Percentiles rank a stretch among this genome's conserved stretches.
phyloP scores from a whole-genome alignment of 2,797 vertebrate genomes.

The Brachyrhaphis roseni region DNA sequence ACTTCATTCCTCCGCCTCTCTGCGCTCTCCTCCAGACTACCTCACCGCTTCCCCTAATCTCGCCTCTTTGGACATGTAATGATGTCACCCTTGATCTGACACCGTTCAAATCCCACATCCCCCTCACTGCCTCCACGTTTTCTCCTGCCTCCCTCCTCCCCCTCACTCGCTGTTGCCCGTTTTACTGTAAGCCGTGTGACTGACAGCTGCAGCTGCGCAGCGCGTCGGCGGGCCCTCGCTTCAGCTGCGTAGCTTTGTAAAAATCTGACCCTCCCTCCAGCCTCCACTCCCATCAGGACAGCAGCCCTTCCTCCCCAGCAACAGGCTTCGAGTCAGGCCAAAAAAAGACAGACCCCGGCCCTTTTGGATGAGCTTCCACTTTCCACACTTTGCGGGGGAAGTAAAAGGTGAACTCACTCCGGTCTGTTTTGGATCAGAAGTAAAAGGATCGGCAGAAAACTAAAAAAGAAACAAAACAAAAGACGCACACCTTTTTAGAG shows the following conservation, averaged over 20 bases:
- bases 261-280: conserved; percentile 74
- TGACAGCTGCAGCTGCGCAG: conserved; percentile 81
- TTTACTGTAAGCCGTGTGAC: conserved; percentile 81
- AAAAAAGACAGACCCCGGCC: conserved; percentile 78
- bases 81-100: conserved; percentile 71
- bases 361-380: conserved; percentile 56
- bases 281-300: conserved; percentile 60
- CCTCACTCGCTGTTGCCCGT: conserved; percentile 52
- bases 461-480: not conserved
- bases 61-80: conserved; percentile 44
- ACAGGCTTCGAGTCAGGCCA: conserved; percentile 82
- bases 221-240: conserved; percentile 71
- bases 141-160: conserved; percentile 57
- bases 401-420: conserved; percentile 60
- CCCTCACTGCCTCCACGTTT: conserved; percentile 39
- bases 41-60: conserved; percentile 24
- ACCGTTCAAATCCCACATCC: conserved; percentile 32
- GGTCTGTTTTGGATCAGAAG: conserved; percentile 32
- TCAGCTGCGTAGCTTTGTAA: conserved; percentile 82
- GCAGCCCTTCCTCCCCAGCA: conserved; percentile 73
- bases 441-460: conserved; percentile 2
- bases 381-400: conserved; percentile 41
- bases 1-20: conserved; percentile 9
- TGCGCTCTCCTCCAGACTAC: conserved; percentile 23
- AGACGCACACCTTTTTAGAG: not conserved